Base-by-base conservation (phyloP, 2,888 invertebrate genomes). In the Arrhopalites spinosus region DNA sequence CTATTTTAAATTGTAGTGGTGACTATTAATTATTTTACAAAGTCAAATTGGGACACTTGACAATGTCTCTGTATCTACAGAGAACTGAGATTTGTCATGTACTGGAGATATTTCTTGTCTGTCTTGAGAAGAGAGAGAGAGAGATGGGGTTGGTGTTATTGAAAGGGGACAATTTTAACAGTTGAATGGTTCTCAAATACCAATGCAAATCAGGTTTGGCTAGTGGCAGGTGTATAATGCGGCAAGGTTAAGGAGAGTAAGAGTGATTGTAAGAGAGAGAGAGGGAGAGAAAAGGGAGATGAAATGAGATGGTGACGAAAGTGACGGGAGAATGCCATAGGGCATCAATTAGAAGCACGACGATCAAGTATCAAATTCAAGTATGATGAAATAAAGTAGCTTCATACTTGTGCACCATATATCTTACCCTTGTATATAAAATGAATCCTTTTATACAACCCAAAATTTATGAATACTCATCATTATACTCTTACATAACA, bases 341-440 rank as follows among this genome's bases (percentile, higher is more conserved):
- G 45, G 50, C 27, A 68, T 47, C 68, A 68, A 68, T 50, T 68
- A 68, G 17, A 63, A 68, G 20, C n/a, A 50, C 47, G 59, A 59
- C 59, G 59, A 59, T 59, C 23, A 59, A 59, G 59, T 25, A 59
- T 59, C 23, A 59, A 23, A 25, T 23, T 23, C 59, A 59, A 59
- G 59, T 59, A 59, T 59, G 25, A 59, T 59, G 25, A 59, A 59
- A 25, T 59, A 20, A 59, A 27, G 25, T 59, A 11, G n/a, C 7
- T 15, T 15, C 8, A 45, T 7, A 45, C 8, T 45, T 45, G 45
- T 11, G 45, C 7, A 45, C 45, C 7, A 45, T 15, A 11, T 45
- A 15, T 11, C 45, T 47, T n/a, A 47, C 47, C n/a, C n/a, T n/a
- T n/a, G n/a, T n/a, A n/a, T n/a, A n/a, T n/a, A n/a, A n/a, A n/a